Evolutionary conservation across 2,888 invertebrate genomes (phyloP).

Genomic region (Megalurothrips usitatus): DNA sequence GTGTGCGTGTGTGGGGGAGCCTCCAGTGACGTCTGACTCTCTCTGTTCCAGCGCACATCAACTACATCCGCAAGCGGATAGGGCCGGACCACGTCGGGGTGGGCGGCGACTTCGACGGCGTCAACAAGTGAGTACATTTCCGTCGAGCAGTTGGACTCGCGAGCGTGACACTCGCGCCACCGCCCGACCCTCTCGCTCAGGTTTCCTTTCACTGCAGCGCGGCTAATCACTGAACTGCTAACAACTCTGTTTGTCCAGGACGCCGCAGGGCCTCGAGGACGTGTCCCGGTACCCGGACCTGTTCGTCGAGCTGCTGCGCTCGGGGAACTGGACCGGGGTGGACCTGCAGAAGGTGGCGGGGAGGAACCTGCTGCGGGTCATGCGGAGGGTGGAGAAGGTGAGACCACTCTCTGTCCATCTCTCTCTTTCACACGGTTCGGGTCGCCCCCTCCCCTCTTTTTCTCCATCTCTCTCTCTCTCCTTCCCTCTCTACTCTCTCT

Average conservation of each 20-base stretch:
- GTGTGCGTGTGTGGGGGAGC: no score
- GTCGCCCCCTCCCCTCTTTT: no score
- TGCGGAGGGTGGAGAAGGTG: conserved; percentile 54
- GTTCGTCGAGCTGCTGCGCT: conserved; percentile 60
- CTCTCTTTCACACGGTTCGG: no score
- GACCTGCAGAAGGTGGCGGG: conserved; percentile 63
- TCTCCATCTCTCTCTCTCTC: no score
- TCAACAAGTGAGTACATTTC: conserved; percentile 52
- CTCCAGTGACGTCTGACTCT: no score
- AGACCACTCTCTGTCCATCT: not conserved
- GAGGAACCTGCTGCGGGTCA: conserved; percentile 59
- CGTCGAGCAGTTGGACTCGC: not conserved
- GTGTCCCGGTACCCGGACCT: conserved; percentile 66
- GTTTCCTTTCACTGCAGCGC: no score
- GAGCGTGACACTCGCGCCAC: not conserved
- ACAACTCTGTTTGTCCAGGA: conserved; percentile 51
- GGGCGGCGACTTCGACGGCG: conserved; percentile 61
- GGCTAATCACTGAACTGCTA: not conserved
- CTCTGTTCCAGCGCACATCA: conserved; percentile 53
- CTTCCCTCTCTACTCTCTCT: no score
- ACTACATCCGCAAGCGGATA: conserved; percentile 58
- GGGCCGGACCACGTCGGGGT: conserved; percentile 59
- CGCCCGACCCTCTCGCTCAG: no score
- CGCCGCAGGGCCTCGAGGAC: conserved; percentile 73
- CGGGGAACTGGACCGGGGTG: conserved; percentile 58